Base-by-base conservation (phyloP, 2,113 vertebrate genomes). In the Cyanocitta stelleri region DNA sequence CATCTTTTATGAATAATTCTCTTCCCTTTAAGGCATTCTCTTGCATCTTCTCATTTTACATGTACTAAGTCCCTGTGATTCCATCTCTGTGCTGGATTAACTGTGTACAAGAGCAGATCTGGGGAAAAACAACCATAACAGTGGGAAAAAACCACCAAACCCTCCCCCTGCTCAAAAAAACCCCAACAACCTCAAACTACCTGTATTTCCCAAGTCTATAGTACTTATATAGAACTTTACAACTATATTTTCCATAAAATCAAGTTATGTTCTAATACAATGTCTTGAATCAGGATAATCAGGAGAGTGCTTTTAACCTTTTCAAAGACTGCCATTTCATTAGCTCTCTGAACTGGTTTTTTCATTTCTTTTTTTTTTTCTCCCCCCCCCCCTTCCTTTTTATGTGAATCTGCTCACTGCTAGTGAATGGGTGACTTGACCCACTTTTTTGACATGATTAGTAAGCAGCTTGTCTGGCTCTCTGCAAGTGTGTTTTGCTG, bases 321-420 rank as follows among this genome's bases (percentile, higher is more conserved):
- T 93, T 41, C 24, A n/a, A 69, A 66, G 39, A 27, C 8, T 76
- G 14, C 4, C 3, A 8, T 68, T 83, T 15, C 11, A 18, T 52
- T 69, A 62, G 33, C 15, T 32, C 22, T 72, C 46, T 71, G 29
- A 59, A 86, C 33, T 0, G 3, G 0, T 29, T 26, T 63, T 55
- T 37, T 6, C 9, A 3, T 15, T 24, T 4, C 1, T 26, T 54
- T 44, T 17, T 4, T 1, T 13, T 2, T 10, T 32, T 5, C 22
- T 7, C 16, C 3, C 3, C 13, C 1, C 5, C 3, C 6, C 11
- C 12, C 7, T 3, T 5, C 6, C 18, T 44, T 30, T 9, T 24
- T 14, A 11, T 32, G 21, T n/a, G 29, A 55, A 17, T 88, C 33
- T 93, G 23, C 29, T 62, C 23, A 17, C 30, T 82, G 39, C 49